Conservation (phyloP, 2,888 invertebrate species). For the Noctua fimbriata region DNA sequence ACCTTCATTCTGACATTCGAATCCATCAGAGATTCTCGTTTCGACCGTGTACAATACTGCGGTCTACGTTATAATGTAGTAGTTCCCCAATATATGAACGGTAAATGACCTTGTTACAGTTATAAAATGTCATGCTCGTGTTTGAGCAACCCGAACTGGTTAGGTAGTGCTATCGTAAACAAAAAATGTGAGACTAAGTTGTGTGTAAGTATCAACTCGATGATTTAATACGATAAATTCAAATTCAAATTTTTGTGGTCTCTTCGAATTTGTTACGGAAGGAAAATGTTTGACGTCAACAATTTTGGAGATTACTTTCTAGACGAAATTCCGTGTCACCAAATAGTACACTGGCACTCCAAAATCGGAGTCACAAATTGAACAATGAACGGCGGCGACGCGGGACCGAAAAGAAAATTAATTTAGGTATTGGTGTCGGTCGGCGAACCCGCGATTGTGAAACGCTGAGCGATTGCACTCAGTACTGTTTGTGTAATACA, state of each 20-base stretch:
- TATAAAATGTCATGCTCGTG: slow-evolving; percentile 88
- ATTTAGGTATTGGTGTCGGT: slow-evolving; percentile 90
- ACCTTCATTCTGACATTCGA: slow-evolving; percentile 83
- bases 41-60: slow-evolving; percentile 75
- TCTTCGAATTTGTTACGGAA: slow-evolving; percentile 7
- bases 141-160: slow-evolving; percentile 82
- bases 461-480: slow-evolving; percentile 88
- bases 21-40: slow-evolving; percentile 78
- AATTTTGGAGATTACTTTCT: slow-evolving; percentile 74
- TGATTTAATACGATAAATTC: slow-evolving; percentile 50
- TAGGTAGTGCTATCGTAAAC: slow-evolving; percentile 72
- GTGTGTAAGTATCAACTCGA: slow-evolving; percentile 44
- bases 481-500: slow-evolving; percentile 88
- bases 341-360: slow-evolving; percentile 78
- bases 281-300: slow-evolving; percentile 58
- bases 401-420: slow-evolving; percentile 89
- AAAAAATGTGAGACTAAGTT: slow-evolving; percentile 65
- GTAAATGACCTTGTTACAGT: slow-evolving; percentile 88
- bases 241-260: slow-evolving; percentile 15
- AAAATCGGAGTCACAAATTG: slow-evolving; percentile 84
- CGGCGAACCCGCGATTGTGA: slow-evolving; percentile 88
- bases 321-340: slow-evolving; percentile 78
- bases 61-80: slow-evolving; percentile 73
- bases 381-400: slow-evolving; percentile 85
- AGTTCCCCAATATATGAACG: slow-evolving; percentile 84